Evolutionary conservation across 2,888 invertebrate species (phyloP), one percentile per base, ranked within the genome.

Genomic region (Drosophila ezoana): DNA sequence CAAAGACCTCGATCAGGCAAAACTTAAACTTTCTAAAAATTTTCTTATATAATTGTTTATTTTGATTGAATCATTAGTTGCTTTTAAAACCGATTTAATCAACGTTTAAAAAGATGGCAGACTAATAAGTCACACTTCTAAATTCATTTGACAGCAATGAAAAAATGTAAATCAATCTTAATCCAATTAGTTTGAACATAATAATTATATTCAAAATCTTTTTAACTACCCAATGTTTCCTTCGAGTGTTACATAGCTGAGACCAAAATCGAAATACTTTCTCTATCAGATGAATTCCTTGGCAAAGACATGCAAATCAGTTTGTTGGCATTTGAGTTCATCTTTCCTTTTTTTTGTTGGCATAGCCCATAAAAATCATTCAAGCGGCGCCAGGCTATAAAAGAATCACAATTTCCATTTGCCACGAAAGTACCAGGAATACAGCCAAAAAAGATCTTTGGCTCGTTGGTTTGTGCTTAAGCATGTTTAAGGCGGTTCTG

Each of bases 281-380:
- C 49, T 1, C 38, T 35, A 35, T 35, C 16, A 8, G 3, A 11
- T 43, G 33, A 11, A 63, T 51, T 47, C 33, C 20, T 45, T 45
- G 49, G 20, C 45, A 35, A 66, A 75, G 63, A 67, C 71, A 87
- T 87, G 87, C 87, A 84, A 84, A 84, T 84, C 84, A 86, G 81
- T 65, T 74, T 72, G 59, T 38, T 43, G 45, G 66, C 52, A 54
- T 60, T 72, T 61, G 13, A 48, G 54, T 57, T 72, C 43, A 49
- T 33, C 44, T 44, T 54, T 44, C 23, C 14, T 13, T 75, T 72
- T 62, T 65, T 68, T 40, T 60, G 65, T 65, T 53, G 54, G 68
- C 63, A 63, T 69, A 69, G 60, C 71, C 74, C 87, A 90, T 90
- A 89, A 89, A 90, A 90, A 88, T 90, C 90, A 89, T 89, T 90